Evolutionary conservation across 2,888 invertebrate species (phyloP), one percentile per base, ranked within the genome.

Genomic region (Allacma fusca): DNA sequence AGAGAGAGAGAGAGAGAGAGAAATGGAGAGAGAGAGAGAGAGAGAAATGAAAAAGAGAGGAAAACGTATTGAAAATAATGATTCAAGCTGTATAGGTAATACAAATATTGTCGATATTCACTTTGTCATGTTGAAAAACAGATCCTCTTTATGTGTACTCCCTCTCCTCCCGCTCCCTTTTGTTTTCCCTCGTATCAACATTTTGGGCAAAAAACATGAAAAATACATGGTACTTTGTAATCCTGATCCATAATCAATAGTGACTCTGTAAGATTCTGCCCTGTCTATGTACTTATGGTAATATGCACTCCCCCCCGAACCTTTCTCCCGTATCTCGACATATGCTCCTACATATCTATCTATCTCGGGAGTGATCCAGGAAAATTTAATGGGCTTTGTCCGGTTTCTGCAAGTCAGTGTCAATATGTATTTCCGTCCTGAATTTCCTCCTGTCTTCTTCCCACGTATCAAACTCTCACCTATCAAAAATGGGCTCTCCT

Each of bases 21-120:
- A 34, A 34, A 34, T 34, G 9, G 34, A 34, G 9, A 34, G 34
- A 34, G 34, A 34, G 34, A 34, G 34, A 34, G 34, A 34, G 34
- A 34, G 34, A 34, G 34, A 34, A 34, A 34, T 34, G 34, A 34
- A 34, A 50, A 50, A 50, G 50, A 50, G 50, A 50, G 50, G 50
- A 50, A 50, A 50, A 50, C 50, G 50, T 50, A 50, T 50, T 50
- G 50, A 50, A 50, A 50, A 50, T 50, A 50, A 50, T 50, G 50
- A 50, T 50, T 50, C 50, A 19, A 50, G 50, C 50, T 50, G n/a
- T 50, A n/a, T 50, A 50, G 50, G 50, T 50, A 50, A 50, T 50
- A 16, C 50, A 50, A 50, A 50, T 50, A 50, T 50, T 50, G 50
- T 50, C 50, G 50, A 50, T 50, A 50, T 50, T 50, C 50, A 50